Percentiles rank a stretch among this genome's conserved stretches.
Evolutionary conservation across 2,888 invertebrate species (phyloP).

Genomic region (Leistus spinibarbis): DNA sequence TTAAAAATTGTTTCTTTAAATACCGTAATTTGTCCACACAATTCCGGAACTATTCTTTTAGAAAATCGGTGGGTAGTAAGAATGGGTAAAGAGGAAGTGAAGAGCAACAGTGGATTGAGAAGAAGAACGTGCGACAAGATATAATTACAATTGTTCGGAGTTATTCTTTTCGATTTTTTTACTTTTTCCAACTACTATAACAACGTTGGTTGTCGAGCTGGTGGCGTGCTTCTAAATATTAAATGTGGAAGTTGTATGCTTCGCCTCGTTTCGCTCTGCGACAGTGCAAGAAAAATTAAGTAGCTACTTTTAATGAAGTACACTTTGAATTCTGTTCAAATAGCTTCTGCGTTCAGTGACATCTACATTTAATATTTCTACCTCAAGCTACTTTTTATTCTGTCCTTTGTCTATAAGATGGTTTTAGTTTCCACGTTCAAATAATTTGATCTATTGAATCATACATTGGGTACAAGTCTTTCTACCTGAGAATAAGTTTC

Average conservation of each 20-base stretch:
- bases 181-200: neutral
- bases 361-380: neutral
- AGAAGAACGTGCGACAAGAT: slow-evolving; percentile 1
- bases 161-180: slow-evolving; percentile 1
- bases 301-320: slow-evolving; percentile 24
- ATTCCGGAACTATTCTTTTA: neutral
- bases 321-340: slow-evolving; percentile 18
- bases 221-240: slow-evolving; percentile 6
- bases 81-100: neutral
- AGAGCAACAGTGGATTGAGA: neutral
- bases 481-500: no score
- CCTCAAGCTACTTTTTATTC: neutral
- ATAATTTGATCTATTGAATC: no score
- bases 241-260: neutral
- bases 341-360: neutral
- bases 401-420: no score
- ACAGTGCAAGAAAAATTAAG: neutral
- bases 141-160: slow-evolving; percentile 11
- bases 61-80: neutral
- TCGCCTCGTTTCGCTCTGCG: neutral
- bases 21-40: neutral
- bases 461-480: no score
- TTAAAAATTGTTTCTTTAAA: neutral
- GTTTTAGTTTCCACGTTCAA: no score
- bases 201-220: neutral